These are phyloP conservation scores for Lochmaea crataegi DNA, from an alignment of 2,888 invertebrate genomes.

Conservation along the genomic window DNA sequence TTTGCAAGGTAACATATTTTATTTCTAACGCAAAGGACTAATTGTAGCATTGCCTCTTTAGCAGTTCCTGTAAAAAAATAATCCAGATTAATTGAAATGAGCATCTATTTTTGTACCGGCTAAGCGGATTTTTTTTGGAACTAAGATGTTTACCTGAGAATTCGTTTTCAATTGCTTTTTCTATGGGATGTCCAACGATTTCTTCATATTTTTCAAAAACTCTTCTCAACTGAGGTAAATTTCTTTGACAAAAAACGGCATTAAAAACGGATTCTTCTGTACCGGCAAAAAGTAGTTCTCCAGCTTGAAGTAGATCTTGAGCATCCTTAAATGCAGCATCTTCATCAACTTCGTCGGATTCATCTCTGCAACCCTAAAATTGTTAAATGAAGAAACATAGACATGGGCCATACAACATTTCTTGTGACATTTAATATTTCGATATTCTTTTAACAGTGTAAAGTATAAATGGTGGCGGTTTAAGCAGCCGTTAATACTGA, in stretches of 20 bases:
- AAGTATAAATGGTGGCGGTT: no score
- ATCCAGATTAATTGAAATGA: constrained; percentile 60
- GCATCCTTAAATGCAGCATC: constrained; percentile 84
- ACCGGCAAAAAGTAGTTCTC: constrained; percentile 72
- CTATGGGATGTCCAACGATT: constrained; percentile 82
- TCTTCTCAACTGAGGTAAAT: constrained; percentile 71
- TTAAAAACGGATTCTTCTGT: constrained; percentile 91
- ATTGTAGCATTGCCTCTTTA: constrained; percentile 81
- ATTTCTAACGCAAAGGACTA: constrained; percentile 78
- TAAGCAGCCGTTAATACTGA: no score
- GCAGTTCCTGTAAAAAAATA: constrained; percentile 70
- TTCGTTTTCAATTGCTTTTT: constrained; percentile 82
- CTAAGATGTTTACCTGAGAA: constrained; percentile 75
- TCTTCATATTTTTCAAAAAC: constrained; percentile 76
- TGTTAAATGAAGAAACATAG: neutral
- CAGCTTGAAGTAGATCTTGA: constrained; percentile 81
- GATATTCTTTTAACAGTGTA: no score
- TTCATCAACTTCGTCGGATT: constrained; percentile 79
- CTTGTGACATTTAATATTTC: no score
- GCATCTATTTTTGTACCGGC: no score
- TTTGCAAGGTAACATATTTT: constrained; percentile 86
- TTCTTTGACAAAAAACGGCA: constrained; percentile 83
- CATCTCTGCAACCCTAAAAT: constrained; percentile 79
- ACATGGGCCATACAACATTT: neutral
- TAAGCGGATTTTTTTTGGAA: no score